Evolutionary conservation across 2,113 vertebrate species (phyloP).

Genomic region (Delphinapterus leucas): DNA sequence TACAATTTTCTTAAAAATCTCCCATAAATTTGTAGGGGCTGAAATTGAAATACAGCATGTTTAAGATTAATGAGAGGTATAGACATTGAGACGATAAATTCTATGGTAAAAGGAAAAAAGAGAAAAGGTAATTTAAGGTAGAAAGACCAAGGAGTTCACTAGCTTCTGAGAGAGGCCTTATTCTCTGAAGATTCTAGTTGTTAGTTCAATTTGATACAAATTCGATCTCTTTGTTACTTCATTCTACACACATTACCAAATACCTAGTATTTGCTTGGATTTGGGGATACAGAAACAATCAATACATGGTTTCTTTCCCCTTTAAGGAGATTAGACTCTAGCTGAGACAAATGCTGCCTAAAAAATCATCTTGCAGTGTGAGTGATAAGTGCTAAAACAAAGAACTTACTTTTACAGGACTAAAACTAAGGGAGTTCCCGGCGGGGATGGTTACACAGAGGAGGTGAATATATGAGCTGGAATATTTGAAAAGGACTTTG

Average conservation of each 20-base stretch:
- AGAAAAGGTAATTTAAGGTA: neutral
- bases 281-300: neutral
- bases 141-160: neutral
- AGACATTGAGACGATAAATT: conserved; percentile 6
- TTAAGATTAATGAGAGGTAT: conserved; percentile 10
- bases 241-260: neutral
- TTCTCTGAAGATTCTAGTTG: neutral
- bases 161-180: neutral
- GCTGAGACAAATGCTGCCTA: neutral
- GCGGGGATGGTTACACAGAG: neutral
- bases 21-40: neutral
- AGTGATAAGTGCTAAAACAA: neutral
- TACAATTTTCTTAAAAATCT: conserved; percentile 19
- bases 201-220: conserved; percentile 31
- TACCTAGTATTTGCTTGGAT: conserved; percentile 1
- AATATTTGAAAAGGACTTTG: neutral
- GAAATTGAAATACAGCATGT: conserved; percentile 3
- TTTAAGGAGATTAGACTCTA: conserved; percentile 11
- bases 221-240: neutral
- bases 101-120: neutral
- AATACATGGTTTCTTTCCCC: neutral
- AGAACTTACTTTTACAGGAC: neutral
- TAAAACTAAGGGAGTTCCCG: neutral
- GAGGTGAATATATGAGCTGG: neutral
- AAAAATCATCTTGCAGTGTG: neutral